Percentiles rank a stretch among this genome's conserved stretches.
Conservation (phyloP, 2,113 vertebrate species). For the Dipodomys ordii region DNA sequence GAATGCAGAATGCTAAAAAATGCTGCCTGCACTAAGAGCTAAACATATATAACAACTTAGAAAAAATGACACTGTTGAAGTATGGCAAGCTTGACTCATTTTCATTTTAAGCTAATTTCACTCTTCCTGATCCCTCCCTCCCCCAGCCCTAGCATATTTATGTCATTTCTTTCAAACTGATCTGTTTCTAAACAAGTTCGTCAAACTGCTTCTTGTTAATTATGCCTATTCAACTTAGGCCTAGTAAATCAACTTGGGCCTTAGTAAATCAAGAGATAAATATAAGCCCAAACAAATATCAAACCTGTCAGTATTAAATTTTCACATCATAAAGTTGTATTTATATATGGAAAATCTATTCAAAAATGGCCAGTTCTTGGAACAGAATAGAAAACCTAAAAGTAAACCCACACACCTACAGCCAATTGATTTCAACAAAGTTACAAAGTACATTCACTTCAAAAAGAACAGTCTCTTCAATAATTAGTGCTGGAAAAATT, state of each 20-base stretch:
- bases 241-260: constrained; percentile 23
- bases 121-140: neutral
- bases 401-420: neutral
- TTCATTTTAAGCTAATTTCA: constrained; percentile 21
- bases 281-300: neutral
- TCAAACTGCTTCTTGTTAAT: neutral
- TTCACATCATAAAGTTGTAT: neutral
- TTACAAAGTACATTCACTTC: neutral
- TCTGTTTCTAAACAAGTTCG: constrained; percentile 1
- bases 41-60: constrained; percentile 15
- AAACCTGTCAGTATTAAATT: constrained; percentile 7
- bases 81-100: neutral
- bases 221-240: constrained; percentile 18
- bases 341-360: neutral
- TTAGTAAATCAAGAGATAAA: neutral
- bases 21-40: neutral
- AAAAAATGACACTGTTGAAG: neutral
- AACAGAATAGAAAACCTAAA: neutral
- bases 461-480: neutral
- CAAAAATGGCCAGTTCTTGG: neutral
- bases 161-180: neutral
- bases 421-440: neutral
- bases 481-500: neutral
- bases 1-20: neutral
- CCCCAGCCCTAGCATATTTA: neutral